Evolutionary conservation across 2,797 vertebrate genomes (phyloP).

Genomic region (Pelobates cultripes): DNA sequence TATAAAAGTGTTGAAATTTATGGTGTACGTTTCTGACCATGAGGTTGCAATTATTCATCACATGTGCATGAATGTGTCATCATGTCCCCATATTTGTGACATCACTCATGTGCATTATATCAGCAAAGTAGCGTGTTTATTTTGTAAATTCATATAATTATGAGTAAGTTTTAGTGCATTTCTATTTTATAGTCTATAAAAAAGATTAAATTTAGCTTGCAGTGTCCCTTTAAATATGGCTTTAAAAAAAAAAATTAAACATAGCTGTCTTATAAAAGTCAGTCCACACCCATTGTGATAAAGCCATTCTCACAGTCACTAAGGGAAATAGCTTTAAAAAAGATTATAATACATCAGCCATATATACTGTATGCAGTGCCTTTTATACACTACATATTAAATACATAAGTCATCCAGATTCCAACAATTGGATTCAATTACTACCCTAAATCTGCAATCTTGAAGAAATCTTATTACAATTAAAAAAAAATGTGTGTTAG

Average conservation of each 20-base stretch:
- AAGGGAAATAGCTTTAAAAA: constrained; percentile 18
- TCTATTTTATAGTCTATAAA: no score
- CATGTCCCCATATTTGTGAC: no score
- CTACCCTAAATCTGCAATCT: constrained; percentile 45
- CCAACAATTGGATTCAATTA: constrained; percentile 46
- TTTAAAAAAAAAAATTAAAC: not conserved
- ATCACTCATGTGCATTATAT: no score
- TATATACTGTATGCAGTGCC: constrained; percentile 17
- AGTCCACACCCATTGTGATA: constrained; percentile 20
- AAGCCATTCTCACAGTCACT: constrained; percentile 17
- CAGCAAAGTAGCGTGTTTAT: no score
- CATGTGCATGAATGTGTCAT: no score
- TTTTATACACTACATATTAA: constrained; percentile 51
- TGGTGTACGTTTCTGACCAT: no score
- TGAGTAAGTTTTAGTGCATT: no score
- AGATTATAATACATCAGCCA: constrained; percentile 38
- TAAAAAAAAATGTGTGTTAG: constrained; percentile 18
- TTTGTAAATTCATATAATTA: no score
- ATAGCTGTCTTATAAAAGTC: not conserved
- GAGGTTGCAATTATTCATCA: no score
- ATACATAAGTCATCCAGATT: constrained; percentile 47
- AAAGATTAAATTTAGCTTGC: no score
- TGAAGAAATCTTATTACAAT: constrained; percentile 43
- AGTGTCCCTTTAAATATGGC: not conserved
- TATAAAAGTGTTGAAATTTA: no score